phyloP scores from a whole-genome alignment of 1,140 invertebrate genomes.

The Xylocopa sonorina region DNA sequence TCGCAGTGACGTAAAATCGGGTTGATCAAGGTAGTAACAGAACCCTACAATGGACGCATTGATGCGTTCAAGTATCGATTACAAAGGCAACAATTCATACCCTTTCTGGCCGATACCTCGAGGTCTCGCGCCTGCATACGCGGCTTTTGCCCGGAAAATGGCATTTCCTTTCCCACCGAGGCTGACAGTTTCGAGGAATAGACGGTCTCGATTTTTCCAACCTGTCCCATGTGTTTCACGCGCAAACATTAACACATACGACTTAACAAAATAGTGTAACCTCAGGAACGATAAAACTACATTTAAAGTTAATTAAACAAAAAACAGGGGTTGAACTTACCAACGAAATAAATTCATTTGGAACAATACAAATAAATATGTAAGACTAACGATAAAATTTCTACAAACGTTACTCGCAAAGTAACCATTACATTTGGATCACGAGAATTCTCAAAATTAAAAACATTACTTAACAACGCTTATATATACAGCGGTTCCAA shows the following conservation, averaged over 20 bases:
- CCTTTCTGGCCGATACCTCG: constrained; percentile 32
- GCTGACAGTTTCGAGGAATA: constrained; percentile 1
- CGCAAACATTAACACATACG: background rate
- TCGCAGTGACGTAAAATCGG: background rate
- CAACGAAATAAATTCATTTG: too few species aligned
- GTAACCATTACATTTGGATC: too few species aligned
- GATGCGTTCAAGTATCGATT: constrained; percentile 69
- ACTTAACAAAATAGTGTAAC: background rate
- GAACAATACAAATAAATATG: too few species aligned
- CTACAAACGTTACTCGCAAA: too few species aligned
- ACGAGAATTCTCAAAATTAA: too few species aligned
- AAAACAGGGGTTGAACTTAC: too few species aligned
- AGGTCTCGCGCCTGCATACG: constrained; percentile 6
- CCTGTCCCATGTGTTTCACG: background rate
- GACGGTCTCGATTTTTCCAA: background rate
- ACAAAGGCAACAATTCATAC: constrained; percentile 71
- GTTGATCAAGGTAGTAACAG: constrained; percentile 44
- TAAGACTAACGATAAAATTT: too few species aligned
- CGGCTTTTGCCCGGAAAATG: constrained; percentile 4
- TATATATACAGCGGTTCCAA: too few species aligned
- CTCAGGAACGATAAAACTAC: background rate
- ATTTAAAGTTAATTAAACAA: too few species aligned
- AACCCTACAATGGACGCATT: constrained; percentile 72
- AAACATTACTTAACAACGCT: too few species aligned
- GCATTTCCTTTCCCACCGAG: background rate